Percentiles rank a stretch among this genome's conserved stretches.
These are phyloP conservation scores for Pseudochirops cupreus DNA, from an alignment of 2,797 vertebrate genomes.

Conservation along the genomic window DNA sequence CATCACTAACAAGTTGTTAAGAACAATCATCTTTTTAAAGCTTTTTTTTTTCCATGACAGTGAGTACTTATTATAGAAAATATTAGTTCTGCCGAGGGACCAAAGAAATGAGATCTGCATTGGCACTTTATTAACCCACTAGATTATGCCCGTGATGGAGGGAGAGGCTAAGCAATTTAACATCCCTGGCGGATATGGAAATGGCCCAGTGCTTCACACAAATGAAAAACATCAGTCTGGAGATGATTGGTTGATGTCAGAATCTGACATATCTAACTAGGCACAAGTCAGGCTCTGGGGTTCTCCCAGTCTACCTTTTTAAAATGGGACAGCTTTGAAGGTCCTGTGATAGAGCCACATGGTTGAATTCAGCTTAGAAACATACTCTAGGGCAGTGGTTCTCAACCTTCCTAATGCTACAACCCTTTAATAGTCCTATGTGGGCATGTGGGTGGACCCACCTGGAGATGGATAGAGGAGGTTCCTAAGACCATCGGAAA, in stretches of 20 bases:
- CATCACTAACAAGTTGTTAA: conserved; percentile 52
- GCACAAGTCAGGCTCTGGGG: not conserved
- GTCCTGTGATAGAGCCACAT: not conserved
- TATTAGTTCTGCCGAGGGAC: conserved; percentile 47
- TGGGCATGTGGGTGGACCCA: no score
- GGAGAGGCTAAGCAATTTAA: conserved; percentile 21
- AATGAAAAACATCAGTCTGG: not conserved
- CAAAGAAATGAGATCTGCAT: conserved; percentile 49
- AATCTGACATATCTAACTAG: not conserved
- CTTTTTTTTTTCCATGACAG: conserved; percentile 22
- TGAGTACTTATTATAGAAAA: conserved; percentile 48
- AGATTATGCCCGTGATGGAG: conserved; percentile 52
- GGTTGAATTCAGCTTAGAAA: not conserved
- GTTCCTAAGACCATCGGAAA: no score
- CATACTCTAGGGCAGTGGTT: not conserved
- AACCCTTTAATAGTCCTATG: no score
- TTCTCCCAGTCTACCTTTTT: not conserved
- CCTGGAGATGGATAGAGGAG: no score
- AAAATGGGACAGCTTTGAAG: not conserved
- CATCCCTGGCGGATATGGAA: conserved; percentile 22
- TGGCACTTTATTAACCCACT: conserved; percentile 64
- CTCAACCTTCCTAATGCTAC: no score
- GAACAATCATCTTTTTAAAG: conserved; percentile 38
- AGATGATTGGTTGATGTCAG: not conserved
- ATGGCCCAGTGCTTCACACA: not conserved